A percentile compares a stretch with the other conserved stretches of the same genome.
Conservation (phyloP, 2,113 vertebrate genomes). For the Zingel zingel region DNA sequence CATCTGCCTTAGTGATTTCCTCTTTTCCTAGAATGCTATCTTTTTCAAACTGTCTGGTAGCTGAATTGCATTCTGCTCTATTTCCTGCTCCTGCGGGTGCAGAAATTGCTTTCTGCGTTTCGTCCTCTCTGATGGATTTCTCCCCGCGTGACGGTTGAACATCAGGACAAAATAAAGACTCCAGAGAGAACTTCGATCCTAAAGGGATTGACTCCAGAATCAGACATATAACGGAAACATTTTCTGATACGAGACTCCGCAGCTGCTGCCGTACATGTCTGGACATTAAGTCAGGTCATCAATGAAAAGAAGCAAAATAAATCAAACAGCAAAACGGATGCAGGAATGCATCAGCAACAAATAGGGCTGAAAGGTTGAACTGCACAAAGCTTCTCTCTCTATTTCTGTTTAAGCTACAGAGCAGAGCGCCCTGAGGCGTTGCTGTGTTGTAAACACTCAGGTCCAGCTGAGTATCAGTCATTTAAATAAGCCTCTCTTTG, state of each 20-base stretch:
- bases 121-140: constrained; percentile 15
- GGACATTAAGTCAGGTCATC: not conserved
- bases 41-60: constrained; percentile 1
- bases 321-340: not conserved
- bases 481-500: not conserved
- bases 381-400: constrained; percentile 4
- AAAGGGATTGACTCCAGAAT: not conserved
- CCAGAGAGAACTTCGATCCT: not conserved
- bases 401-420: not conserved
- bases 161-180: not conserved
- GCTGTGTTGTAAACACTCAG: not conserved
- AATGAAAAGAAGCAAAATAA: not conserved
- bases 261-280: not conserved
- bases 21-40: constrained; percentile 21
- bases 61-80: constrained; percentile 8
- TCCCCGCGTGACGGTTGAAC: not conserved
- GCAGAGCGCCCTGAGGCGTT: not conserved
- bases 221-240: too few relatives aligned
- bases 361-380: not conserved
- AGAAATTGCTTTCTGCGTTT: constrained; percentile 28
- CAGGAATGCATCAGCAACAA: not conserved
- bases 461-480: not conserved
- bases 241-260: not conserved
- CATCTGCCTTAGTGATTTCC: constrained; percentile 12
- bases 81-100: constrained; percentile 11